Conservation (phyloP, 2,888 invertebrate species). For the Drosophila diplacantha region DNA sequence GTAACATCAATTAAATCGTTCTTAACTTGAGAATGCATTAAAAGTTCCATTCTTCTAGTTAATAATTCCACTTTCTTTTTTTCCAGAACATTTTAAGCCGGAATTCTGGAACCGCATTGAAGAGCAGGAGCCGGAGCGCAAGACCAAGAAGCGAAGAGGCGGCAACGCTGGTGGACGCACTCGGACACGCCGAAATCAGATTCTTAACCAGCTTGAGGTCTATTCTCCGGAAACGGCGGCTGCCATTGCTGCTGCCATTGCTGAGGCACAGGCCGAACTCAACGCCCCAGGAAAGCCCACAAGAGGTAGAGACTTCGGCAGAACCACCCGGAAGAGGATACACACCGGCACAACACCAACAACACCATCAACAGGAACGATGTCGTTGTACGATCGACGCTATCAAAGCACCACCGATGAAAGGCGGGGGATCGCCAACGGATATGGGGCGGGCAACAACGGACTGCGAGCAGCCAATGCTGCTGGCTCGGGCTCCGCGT, state of each 20-base stretch:
- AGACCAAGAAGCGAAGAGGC: slow-evolving; percentile 55
- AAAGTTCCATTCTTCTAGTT: not conserved
- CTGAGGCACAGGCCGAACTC: slow-evolving; percentile 57
- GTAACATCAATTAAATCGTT: not conserved
- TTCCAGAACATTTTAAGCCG: slow-evolving; percentile 46
- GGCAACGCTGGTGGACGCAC: slow-evolving; percentile 18
- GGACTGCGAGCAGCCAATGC: slow-evolving; percentile 46
- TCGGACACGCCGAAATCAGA: slow-evolving; percentile 46
- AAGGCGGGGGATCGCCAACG: slow-evolving; percentile 70
- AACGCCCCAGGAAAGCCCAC: slow-evolving; percentile 39
- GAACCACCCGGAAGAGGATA: slow-evolving; percentile 49
- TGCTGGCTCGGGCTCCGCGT: slow-evolving; percentile 29
- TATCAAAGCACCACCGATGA: slow-evolving; percentile 70
- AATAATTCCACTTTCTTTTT: not conserved
- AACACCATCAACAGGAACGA: slow-evolving; percentile 25
- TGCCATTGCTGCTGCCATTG: slow-evolving; percentile 54
- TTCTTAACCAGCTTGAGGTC: slow-evolving; percentile 45
- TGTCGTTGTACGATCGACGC: slow-evolving; percentile 77
- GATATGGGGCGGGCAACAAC: slow-evolving; percentile 62
- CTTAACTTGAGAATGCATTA: not conserved
- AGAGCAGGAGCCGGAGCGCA: slow-evolving; percentile 46
- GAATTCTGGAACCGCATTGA: slow-evolving; percentile 58
- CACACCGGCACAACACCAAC: slow-evolving; percentile 15
- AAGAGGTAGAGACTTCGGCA: slow-evolving; percentile 1
- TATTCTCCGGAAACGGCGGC: slow-evolving; percentile 55